Conservation (phyloP, 2,113 vertebrate genomes). For the Sorex araneus region DNA sequence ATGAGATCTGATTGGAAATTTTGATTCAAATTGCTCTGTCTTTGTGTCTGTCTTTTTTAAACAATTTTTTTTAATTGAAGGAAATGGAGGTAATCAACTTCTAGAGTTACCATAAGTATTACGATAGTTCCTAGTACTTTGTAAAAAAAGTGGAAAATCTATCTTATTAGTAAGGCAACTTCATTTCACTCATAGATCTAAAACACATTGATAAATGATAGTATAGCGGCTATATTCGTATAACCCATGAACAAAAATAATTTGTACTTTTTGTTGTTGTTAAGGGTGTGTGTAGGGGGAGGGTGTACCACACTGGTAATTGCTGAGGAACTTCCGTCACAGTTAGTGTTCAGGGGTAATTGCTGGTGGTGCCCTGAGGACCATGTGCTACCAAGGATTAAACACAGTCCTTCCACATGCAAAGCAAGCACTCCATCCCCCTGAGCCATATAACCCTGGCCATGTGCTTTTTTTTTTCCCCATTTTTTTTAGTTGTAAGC, state of each 20-base stretch:
- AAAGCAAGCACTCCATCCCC: too few relatives aligned
- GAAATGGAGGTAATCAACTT: neutral
- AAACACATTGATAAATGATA: neutral
- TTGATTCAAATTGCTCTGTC: neutral
- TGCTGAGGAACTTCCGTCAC: too few relatives aligned
- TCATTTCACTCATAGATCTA: constrained; percentile 42
- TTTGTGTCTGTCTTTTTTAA: neutral
- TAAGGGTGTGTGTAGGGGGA: neutral
- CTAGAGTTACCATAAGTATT: constrained; percentile 40
- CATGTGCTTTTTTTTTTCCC: too few relatives aligned
- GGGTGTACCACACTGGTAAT: neutral
- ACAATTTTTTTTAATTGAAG: neutral
- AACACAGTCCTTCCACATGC: too few relatives aligned
- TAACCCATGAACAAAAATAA: neutral
- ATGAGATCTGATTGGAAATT: constrained; percentile 35
- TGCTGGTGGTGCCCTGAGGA: too few relatives aligned
- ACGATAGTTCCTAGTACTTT: neutral
- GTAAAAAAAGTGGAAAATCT: constrained; percentile 31
- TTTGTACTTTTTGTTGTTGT: neutral
- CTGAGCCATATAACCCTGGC: too few relatives aligned
- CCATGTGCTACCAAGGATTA: too few relatives aligned
- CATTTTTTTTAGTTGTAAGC: too few relatives aligned
- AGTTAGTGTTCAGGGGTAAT: too few relatives aligned
- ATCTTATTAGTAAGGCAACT: constrained; percentile 39
- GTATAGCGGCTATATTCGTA: neutral